A percentile compares a stretch with the other conserved stretches of the same genome.
phyloP scores from a whole-genome alignment of 2,797 vertebrate species.

The Tragelaphus oryx region DNA sequence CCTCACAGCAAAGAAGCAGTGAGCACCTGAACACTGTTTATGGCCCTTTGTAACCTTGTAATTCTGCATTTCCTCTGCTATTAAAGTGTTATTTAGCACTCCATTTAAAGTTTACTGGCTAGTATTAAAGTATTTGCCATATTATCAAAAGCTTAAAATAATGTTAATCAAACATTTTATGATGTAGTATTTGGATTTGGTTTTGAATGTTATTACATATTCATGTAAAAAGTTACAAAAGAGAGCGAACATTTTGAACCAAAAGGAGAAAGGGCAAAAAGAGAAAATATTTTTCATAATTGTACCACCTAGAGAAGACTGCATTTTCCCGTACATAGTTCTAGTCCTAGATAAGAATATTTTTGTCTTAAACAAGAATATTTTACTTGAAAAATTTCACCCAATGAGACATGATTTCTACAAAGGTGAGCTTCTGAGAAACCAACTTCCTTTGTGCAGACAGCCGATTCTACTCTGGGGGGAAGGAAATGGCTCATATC shows the following conservation, averaged over 20 bases:
- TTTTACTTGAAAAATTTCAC: conserved; percentile 41
- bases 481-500: conserved; percentile 59
- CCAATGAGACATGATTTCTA: conserved; percentile 34
- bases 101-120: background rate
- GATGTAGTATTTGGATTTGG: background rate
- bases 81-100: conserved; percentile 14
- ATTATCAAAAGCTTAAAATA: conserved; percentile 3
- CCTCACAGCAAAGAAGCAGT: background rate
- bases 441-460: background rate
- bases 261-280: background rate
- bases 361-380: conserved; percentile 48
- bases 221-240: conserved; percentile 38
- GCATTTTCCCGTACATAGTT: background rate
- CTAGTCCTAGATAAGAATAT: background rate
- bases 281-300: conserved; percentile 3
- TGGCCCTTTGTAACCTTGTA: background rate
- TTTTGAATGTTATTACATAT: background rate
- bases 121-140: background rate
- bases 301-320: conserved; percentile 24
- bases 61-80: background rate
- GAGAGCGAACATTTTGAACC: background rate
- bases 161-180: background rate
- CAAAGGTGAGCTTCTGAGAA: conserved; percentile 66
- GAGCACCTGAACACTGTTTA: background rate
- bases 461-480: conserved; percentile 1